Percentiles rank a stretch among this genome's conserved stretches.
Conservation (phyloP, 2,888 invertebrate species). For the Exephanes ischioxanthus region DNA sequence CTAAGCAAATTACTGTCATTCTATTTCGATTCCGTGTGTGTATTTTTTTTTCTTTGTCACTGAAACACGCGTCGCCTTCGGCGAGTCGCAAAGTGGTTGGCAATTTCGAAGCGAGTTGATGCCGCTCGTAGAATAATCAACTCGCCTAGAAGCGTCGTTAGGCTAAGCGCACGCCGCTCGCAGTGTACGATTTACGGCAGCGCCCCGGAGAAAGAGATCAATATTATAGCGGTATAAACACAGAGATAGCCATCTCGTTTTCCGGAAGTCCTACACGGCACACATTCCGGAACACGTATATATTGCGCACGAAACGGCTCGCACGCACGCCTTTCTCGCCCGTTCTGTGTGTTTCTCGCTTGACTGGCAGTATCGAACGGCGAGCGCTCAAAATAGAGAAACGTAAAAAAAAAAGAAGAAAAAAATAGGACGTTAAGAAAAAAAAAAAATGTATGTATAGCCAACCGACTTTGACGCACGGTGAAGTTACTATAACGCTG, state of each 20-base stretch:
- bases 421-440: not conserved
- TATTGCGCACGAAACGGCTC: not conserved
- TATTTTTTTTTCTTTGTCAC: not conserved
- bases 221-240: slow-evolving; percentile 14
- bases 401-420: not conserved
- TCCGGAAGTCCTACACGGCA: slow-evolving; percentile 36
- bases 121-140: slow-evolving; percentile 10
- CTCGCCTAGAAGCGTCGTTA: not conserved
- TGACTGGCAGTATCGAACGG: not conserved
- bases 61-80: not conserved
- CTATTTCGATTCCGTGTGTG: not conserved
- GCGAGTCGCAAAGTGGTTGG: not conserved
- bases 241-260: slow-evolving; percentile 39
- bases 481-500: slow-evolving; percentile 4
- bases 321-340: slow-evolving; percentile 32
- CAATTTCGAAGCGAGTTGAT: not conserved
- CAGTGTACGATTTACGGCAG: not conserved
- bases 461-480: slow-evolving; percentile 13
- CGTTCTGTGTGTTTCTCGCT: slow-evolving; percentile 16
- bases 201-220: not conserved
- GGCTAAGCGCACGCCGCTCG: not conserved
- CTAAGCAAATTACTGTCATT: slow-evolving; percentile 4
- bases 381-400: not conserved
- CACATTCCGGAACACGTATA: slow-evolving; percentile 40
- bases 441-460: slow-evolving; percentile 6